Evolutionary conservation across 2,113 vertebrate genomes (phyloP), one percentile per base, ranked within the genome.

Genomic region (Chloroceryle aenea): DNA sequence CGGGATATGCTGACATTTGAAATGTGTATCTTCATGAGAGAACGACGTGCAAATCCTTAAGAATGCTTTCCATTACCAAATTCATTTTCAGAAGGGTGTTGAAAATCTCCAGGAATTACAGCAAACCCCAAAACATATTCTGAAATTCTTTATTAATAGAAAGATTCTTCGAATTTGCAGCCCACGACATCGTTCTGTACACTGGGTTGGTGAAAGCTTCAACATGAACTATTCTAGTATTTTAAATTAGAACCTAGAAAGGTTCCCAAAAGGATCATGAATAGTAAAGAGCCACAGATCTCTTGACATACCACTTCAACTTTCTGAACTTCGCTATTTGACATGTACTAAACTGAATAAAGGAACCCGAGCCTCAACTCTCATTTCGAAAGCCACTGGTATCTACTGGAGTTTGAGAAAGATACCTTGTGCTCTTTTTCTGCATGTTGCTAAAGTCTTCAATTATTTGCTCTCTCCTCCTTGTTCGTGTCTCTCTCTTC

Each of bases 181-280:
- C 56, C 76, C 74, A 63, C 10, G 0, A 75, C 76, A 92, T 89
- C 86, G 77, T 79, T 90, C 77, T 53, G 38, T 56, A 36, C 20
- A 22, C 48, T 34, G 40, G 53, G 26, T 66, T 90, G 73, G 66
- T 85, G 84, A 94, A 94, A 93, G 76, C 86, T 94, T 90, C 69
- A 73, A 59, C 77, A 62, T 21, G 83, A 85, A 76, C 74, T 89
- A 62, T 89, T 96, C 87, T 72, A 82, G 80, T 92, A 62, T 61
- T 73, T 87, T 92, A 68, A 85, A 92, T 92, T 92, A 92, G 90
- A n/a, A n/a, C 92, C 83, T 96, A 93, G 95, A 96, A 97, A 94
- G 83, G 48, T 93, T 97, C 95, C 94, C 93, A 61, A 95, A 92
- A 93, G 95, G 80, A 95, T 90, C 58, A 85, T 89, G 83, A 96